Evolutionary conservation across 2,797 vertebrate species (phyloP).

Genomic region (Centropyge bicolor): DNA sequence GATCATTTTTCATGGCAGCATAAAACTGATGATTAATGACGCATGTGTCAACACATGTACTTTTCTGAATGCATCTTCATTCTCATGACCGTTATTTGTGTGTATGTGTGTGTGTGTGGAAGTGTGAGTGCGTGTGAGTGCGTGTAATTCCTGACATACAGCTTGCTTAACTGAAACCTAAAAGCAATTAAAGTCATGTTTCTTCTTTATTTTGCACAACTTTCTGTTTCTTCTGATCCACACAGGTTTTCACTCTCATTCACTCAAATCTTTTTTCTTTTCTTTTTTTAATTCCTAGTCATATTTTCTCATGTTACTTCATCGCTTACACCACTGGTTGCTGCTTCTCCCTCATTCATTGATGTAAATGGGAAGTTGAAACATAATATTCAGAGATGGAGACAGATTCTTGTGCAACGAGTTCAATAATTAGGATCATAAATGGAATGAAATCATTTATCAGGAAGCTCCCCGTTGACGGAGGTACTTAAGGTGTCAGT

Average conservation of each 20-base stretch:
- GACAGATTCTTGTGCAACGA: conserved; percentile 1
- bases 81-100: conserved; percentile 67
- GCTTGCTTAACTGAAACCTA: conserved; percentile 68
- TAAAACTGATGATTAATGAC: conserved; percentile 68
- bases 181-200: conserved; percentile 80
- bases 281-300: neutral
- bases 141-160: conserved; percentile 51
- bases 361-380: conserved; percentile 9
- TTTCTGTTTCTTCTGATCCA: conserved; percentile 48
- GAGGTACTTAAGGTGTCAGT: neutral
- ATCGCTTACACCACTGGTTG: neutral
- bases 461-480: conserved; percentile 5
- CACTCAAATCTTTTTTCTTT: neutral
- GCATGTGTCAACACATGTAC: conserved; percentile 70
- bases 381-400: conserved; percentile 17
- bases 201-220: conserved; percentile 73
- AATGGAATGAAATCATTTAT: conserved; percentile 6
- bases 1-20: conserved; percentile 67
- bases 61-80: conserved; percentile 67
- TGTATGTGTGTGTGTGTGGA: conserved; percentile 40
- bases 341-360: conserved; percentile 13
- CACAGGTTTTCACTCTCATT: conserved; percentile 22
- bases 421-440: conserved; percentile 9
- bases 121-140: conserved; percentile 29
- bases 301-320: neutral